Evolutionary conservation across 2,113 vertebrate species (phyloP).

Genomic region (Numida meleagris): DNA sequence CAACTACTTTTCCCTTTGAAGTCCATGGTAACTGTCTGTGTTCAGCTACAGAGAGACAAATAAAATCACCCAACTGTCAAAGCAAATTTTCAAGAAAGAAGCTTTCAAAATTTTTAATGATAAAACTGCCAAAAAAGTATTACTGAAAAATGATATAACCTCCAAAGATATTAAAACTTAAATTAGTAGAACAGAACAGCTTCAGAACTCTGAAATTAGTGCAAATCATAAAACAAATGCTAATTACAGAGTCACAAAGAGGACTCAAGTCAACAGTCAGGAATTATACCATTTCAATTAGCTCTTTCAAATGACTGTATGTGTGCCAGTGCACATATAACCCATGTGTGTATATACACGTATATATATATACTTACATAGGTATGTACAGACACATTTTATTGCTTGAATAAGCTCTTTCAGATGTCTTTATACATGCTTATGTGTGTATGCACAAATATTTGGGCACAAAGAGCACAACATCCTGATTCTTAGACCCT

Average conservation of each 20-base stretch:
- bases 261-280: not conserved
- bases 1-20: constrained; percentile 30
- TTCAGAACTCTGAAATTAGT: constrained; percentile 23
- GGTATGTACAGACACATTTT: not conserved
- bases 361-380: not conserved
- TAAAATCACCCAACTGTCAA: not conserved
- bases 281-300: not conserved
- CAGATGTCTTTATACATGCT: not conserved
- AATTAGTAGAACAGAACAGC: constrained; percentile 22
- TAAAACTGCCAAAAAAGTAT: not conserved
- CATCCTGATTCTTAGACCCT: not conserved
- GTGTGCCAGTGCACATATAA: rapidly evolving
- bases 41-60: constrained; percentile 26
- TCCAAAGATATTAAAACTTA: constrained; percentile 1
- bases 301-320: not conserved
- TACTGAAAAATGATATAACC: not conserved
- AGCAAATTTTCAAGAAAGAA: not conserved
- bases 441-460: not conserved
- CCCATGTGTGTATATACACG: not conserved
- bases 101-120: not conserved
- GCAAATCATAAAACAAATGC: constrained; percentile 13
- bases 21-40: not conserved
- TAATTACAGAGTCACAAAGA: constrained; percentile 13
- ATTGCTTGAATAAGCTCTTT: not conserved
- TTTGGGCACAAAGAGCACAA: not conserved